Evolutionary conservation across 2,797 vertebrate species (phyloP).

Genomic region (Halcyon leucocephala): DNA sequence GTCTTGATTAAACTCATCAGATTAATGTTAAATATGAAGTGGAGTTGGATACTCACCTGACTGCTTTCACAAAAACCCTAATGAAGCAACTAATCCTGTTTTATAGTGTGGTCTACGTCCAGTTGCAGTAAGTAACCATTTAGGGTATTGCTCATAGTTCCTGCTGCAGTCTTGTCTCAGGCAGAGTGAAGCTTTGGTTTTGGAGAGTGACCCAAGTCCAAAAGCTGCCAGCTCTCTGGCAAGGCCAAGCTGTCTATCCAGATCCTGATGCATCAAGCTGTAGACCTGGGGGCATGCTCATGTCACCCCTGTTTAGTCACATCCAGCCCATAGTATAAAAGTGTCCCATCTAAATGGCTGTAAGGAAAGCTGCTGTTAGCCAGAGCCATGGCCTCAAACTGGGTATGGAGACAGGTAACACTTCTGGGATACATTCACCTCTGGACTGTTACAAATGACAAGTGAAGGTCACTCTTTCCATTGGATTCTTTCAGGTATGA

Average conservation of each 20-base stretch:
- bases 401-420: neutral
- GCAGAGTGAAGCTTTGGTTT: neutral
- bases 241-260: rapidly evolving
- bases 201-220: rapidly evolving
- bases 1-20: neutral
- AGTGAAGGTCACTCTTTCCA: neutral
- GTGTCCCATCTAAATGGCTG: rapidly evolving
- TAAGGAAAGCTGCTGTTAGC: neutral
- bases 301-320: rapidly evolving
- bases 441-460: neutral
- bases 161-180: neutral
- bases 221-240: neutral
- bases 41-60: neutral
- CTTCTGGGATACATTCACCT: neutral
- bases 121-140: neutral
- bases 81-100: neutral
- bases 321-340: neutral
- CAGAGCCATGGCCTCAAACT: rapidly evolving
- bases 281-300: neutral
- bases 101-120: neutral
- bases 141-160: rapidly evolving
- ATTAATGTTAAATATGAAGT: neutral
- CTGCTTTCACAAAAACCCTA: neutral
- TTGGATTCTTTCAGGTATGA: neutral
- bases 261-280: neutral